These are phyloP conservation scores for Hippocampus kuda DNA, from an alignment of 2,797 vertebrate genomes.

Conservation along the genomic window DNA sequence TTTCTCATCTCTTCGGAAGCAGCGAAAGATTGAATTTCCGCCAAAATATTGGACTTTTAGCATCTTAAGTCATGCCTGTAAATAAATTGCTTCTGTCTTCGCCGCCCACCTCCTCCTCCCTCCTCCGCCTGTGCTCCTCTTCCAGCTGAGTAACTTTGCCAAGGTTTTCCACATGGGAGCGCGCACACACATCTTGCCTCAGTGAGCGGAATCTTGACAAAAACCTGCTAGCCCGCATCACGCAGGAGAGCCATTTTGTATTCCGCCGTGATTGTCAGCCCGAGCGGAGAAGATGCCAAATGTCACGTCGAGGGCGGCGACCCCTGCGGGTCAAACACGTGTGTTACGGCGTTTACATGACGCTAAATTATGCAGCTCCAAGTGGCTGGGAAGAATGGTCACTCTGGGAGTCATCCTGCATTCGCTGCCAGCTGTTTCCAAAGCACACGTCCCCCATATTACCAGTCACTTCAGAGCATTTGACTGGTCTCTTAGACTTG, in stretches of 20 bases:
- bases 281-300: slow-evolving; percentile 45
- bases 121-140: slow-evolving; percentile 22
- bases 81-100: slow-evolving; percentile 18
- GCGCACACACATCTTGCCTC: not conserved
- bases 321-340: slow-evolving; percentile 1
- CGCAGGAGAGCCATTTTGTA: slow-evolving; percentile 4
- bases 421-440: slow-evolving; percentile 25
- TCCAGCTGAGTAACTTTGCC: slow-evolving; percentile 41
- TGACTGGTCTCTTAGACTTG: no score
- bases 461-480: no score
- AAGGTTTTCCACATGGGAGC: slow-evolving; percentile 52
- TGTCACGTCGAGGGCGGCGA: slow-evolving; percentile 31
- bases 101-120: slow-evolving; percentile 14
- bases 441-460: slow-evolving; percentile 5
- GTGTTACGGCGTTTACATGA: slow-evolving; percentile 21
- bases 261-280: slow-evolving; percentile 39
- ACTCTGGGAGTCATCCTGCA: no score
- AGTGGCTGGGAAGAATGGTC: not conserved
- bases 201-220: slow-evolving; percentile 33
- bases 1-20: not conserved
- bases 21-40: not conserved
- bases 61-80: slow-evolving; percentile 8
- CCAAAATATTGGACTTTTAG: slow-evolving; percentile 13
- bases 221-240: not conserved
- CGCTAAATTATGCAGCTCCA: slow-evolving; percentile 2